Percentiles rank a stretch among this genome's conserved stretches.
These are phyloP conservation scores for Chrysogorgia sp. DNA, from an alignment of 92 coral and sea anemone genomes.

Conservation along the genomic window DNA sequence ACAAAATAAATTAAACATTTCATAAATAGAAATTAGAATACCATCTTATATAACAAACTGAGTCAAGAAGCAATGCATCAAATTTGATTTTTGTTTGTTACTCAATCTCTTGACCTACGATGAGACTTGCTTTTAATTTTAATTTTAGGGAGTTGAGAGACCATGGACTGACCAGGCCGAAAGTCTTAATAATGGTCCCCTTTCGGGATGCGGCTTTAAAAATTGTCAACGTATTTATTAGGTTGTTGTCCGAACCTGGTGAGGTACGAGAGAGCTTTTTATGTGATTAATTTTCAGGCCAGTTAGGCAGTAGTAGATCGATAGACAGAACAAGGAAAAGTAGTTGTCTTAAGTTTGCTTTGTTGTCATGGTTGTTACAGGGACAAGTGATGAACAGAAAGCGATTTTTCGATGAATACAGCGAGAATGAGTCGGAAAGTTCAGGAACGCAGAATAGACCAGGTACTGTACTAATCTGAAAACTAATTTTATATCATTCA, in stretches of 20 bases:
- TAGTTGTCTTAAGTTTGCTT: neutral
- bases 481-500: neutral
- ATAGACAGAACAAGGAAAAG: neutral
- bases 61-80: too few species aligned
- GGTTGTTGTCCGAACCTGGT: conserved; percentile 64
- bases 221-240: conserved; percentile 66
- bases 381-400: conserved; percentile 96
- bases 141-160: conserved; percentile 78
- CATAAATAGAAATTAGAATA: too few species aligned
- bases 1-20: too few species aligned
- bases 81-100: too few species aligned
- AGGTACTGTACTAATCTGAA: conserved; percentile 18
- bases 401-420: conserved; percentile 79
- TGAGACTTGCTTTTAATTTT: neutral
- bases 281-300: neutral
- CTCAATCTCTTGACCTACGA: neutral
- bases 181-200: conserved; percentile 86
- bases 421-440: conserved; percentile 52
- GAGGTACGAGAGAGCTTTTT: conserved; percentile 49
- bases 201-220: conserved; percentile 88
- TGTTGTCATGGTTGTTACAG: conserved; percentile 38
- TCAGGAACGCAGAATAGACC: conserved; percentile 22
- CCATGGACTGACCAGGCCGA: conserved; percentile 95
- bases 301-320: too few species aligned
- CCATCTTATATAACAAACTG: too few species aligned